phyloP scores from a whole-genome alignment of 2,113 vertebrate genomes.

The Clarias gariepinus region DNA sequence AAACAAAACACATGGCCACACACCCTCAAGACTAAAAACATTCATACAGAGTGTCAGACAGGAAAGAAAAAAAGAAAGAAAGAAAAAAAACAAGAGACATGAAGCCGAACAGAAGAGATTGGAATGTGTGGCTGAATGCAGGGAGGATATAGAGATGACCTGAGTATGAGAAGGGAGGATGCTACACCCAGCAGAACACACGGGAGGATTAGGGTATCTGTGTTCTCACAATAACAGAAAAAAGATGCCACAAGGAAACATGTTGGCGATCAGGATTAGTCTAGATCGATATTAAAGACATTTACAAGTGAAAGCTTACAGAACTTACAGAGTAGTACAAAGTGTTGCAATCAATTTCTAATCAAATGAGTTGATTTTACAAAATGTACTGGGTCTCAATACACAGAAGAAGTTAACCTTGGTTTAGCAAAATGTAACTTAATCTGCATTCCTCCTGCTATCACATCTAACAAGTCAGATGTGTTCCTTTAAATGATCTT shows the following conservation, averaged over 20 bases:
- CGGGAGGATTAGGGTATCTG: constrained; percentile 59
- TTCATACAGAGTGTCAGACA: background rate
- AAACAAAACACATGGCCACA: constrained; percentile 11
- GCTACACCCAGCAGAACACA: constrained; percentile 58
- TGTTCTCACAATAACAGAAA: constrained; percentile 54
- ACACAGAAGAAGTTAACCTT: too few relatives aligned
- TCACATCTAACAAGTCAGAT: too few relatives aligned
- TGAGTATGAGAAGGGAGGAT: constrained; percentile 59
- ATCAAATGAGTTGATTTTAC: background rate
- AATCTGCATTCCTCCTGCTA: too few relatives aligned
- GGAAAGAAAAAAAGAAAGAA: background rate
- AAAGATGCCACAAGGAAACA: constrained; percentile 51
- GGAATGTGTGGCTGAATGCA: constrained; percentile 56
- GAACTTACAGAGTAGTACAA: background rate
- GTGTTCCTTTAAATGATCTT: too few relatives aligned
- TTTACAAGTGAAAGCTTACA: constrained; percentile 7
- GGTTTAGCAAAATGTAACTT: too few relatives aligned
- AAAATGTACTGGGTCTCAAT: background rate
- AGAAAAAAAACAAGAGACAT: background rate
- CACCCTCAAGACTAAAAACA: constrained; percentile 18
- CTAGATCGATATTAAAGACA: background rate
- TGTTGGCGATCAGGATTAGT: constrained; percentile 46
- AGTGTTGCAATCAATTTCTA: constrained; percentile 1
- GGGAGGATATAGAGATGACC: constrained; percentile 64
- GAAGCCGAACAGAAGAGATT: constrained; percentile 32